Base-by-base conservation (phyloP, 1,140 invertebrate genomes). In the Neodiprion pinetum region DNA sequence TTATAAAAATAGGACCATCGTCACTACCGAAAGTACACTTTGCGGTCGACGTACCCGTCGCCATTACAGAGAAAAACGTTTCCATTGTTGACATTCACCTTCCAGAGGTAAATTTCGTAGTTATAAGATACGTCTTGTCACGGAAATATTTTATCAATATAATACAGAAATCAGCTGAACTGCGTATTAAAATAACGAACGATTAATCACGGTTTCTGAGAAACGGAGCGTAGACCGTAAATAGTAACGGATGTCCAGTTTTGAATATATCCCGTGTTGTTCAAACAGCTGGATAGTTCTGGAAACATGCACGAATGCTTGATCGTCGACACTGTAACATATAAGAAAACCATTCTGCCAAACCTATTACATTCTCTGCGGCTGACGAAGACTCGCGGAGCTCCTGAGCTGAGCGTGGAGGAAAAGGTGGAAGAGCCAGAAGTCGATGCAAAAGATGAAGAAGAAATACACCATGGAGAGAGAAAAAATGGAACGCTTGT, bases 1-100 rank as follows among this genome's bases (percentile, higher is more conserved):
- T 84, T 48, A 74, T 78, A 8, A 80, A 84, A 72, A 83, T 82
- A 68, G 88, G 88, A 11, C 74, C 72, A 9, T 88, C 88, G 70
- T 80, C 86, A 23, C 80, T 88, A 14, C 77, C 67, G 9, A 65
- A 76, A n/a, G 78, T 78, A 7, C 48, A 67, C 23, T 70, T 85
- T 21, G 49, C 69, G 1, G 67, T 85, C 49, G 70, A 77, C 12
- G 68, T 84, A 11, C 84, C 84, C 48, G 71, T 49, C 17, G 12
- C 67, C 8, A 40, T 23, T 21, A 67, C 28, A 4, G 53, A n/a
- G 9, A 61, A n/a, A n/a, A 61, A 61, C 53, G 53, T 14, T 5
- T 61, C 53, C n/a, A 14, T 61, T 61, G 11, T 61, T 0, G 4
- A 61, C 53, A 61, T 61, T 61, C 5, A 11, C 11, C 11, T 5